Conservation (phyloP, 2,888 invertebrate genomes). For the Parnassius orleans region DNA sequence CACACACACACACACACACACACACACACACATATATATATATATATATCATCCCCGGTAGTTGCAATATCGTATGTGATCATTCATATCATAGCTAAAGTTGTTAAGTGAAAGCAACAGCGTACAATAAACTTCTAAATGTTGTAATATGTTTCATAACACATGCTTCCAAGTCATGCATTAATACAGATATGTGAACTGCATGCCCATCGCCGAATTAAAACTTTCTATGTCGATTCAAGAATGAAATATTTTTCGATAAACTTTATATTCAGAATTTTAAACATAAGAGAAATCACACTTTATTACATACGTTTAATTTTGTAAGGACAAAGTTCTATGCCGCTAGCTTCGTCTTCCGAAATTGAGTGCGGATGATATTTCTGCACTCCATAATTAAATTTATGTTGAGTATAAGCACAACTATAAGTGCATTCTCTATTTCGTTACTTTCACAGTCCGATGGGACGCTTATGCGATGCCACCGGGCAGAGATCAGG, state of each 20-base stretch:
- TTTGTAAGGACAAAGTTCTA: too few species aligned
- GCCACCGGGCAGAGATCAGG: too few species aligned
- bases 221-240: conserved; percentile 16
- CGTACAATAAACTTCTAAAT: conserved; percentile 14
- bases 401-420: too few species aligned
- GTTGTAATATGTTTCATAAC: conserved; percentile 15
- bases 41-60: neutral
- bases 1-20: conserved; percentile 5
- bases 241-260: conserved; percentile 1
- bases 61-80: conserved; percentile 4
- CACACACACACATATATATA: neutral
- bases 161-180: conserved; percentile 23
- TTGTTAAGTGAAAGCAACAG: conserved; percentile 16
- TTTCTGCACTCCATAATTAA: too few species aligned
- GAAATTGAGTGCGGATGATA: too few species aligned
- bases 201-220: conserved; percentile 22
- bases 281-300: too few species aligned
- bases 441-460: too few species aligned
- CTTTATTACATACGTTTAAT: too few species aligned
- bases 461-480: too few species aligned
- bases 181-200: conserved; percentile 20
- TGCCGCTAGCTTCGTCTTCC: too few species aligned
- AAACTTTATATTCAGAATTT: neutral
- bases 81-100: conserved; percentile 8
- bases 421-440: too few species aligned